Conservation (phyloP, 2,797 vertebrate genomes). For the Serranus cabrilla region DNA sequence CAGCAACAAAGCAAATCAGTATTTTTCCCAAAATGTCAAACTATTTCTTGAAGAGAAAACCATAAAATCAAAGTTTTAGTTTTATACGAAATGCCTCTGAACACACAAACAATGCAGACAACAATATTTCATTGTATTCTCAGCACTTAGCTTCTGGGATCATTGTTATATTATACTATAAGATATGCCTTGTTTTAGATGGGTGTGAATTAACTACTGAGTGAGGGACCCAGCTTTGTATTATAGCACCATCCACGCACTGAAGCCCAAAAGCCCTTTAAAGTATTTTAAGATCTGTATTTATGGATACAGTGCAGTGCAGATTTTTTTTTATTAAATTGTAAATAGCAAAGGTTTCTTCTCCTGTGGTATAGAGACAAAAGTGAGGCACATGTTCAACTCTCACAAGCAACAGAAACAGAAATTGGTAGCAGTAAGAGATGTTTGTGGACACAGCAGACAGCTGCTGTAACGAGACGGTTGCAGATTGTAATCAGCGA, state of each 20-base stretch:
- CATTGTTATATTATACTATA: constrained; percentile 57
- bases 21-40: neutral
- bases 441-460: constrained; percentile 26
- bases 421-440: constrained; percentile 52
- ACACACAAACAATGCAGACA: constrained; percentile 59
- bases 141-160: constrained; percentile 61
- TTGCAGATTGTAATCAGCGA: constrained; percentile 38
- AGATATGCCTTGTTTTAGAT: constrained; percentile 79
- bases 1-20: constrained; percentile 8
- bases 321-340: constrained; percentile 75
- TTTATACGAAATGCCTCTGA: constrained; percentile 49
- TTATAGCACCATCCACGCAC: constrained; percentile 89
- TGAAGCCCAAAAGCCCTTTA: constrained; percentile 91
- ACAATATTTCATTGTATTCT: constrained; percentile 57
- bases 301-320: constrained; percentile 88
- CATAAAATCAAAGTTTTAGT: constrained; percentile 20
- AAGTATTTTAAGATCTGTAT: constrained; percentile 91
- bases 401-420: constrained; percentile 80
- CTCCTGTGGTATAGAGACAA: constrained; percentile 93
- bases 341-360: constrained; percentile 92
- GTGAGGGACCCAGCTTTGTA: constrained; percentile 89
- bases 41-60: constrained; percentile 16
- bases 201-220: constrained; percentile 97
- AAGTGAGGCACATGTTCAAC: constrained; percentile 88
- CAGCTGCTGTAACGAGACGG: constrained; percentile 49